These are phyloP conservation scores for Tapirus indicus DNA, from an alignment of 2,797 vertebrate species.

Conservation along the genomic window DNA sequence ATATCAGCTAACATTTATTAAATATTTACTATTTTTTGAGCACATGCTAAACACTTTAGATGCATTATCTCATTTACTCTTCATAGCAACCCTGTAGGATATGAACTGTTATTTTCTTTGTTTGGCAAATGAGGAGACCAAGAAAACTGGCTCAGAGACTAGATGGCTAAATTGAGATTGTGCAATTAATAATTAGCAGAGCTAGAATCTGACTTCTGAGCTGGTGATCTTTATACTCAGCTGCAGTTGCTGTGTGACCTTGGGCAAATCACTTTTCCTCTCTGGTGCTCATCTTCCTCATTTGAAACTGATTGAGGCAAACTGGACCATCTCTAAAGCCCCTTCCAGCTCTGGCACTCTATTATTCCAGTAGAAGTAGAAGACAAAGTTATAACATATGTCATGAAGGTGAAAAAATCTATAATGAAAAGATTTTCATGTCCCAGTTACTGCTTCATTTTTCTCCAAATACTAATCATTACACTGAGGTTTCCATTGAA, in stretches of 20 bases:
- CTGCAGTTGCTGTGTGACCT: background rate
- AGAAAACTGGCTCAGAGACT: background rate
- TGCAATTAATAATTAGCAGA: background rate
- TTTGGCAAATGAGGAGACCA: background rate
- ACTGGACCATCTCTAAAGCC: background rate
- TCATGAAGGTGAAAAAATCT: background rate
- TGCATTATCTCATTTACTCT: background rate
- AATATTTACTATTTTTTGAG: background rate
- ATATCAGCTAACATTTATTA: background rate
- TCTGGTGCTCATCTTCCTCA: background rate
- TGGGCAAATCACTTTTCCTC: background rate
- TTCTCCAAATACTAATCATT: background rate
- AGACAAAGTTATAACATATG: background rate
- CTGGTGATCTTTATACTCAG: background rate
- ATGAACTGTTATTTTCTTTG: background rate
- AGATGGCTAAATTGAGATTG: background rate
- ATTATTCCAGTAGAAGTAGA: background rate
- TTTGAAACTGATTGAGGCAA: background rate
- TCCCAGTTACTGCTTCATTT: background rate
- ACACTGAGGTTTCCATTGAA: background rate
- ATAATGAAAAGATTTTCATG: background rate
- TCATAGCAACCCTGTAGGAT: background rate
- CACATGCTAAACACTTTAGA: background rate
- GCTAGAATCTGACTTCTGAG: background rate
- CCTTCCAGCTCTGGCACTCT: background rate